phyloP scores from a whole-genome alignment of 2,797 vertebrate species.

The Crocidura indochinensis region DNA sequence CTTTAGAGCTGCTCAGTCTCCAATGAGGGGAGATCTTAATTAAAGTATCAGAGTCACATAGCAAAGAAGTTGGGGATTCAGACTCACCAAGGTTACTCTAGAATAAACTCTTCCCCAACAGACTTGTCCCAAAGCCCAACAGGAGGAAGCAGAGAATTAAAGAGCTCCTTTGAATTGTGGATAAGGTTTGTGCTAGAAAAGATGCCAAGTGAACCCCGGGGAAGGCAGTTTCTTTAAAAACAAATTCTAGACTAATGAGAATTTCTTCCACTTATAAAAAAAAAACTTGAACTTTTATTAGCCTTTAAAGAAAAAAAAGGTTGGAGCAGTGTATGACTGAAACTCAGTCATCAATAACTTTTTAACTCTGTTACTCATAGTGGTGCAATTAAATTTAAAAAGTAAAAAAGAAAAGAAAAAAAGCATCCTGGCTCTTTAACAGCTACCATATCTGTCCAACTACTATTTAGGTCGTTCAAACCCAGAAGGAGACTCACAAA shows the following conservation, averaged over 20 bases:
- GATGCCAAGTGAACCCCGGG: neutral
- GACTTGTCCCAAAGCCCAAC: neutral
- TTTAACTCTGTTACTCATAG: too few relatives aligned
- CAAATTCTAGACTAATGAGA: neutral
- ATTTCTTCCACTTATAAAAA: conserved; percentile 34
- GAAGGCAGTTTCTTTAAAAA: neutral
- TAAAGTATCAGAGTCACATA: neutral
- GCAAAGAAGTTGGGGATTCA: neutral
- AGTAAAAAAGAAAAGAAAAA: conserved; percentile 22
- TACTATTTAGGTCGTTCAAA: conserved; percentile 21
- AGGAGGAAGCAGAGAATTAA: neutral
- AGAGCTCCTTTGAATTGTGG: neutral
- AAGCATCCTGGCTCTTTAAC: neutral
- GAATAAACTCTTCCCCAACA: neutral
- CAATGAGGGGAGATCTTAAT: conserved; percentile 5
- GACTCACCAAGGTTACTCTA: neutral
- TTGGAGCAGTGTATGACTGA: too few relatives aligned
- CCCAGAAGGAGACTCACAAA: conserved; percentile 9
- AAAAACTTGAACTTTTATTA: conserved; percentile 51
- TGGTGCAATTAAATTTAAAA: too few relatives aligned
- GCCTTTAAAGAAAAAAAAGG: conserved; percentile 43
- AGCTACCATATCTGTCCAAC: neutral
- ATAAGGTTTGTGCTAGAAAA: neutral
- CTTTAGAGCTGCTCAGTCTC: neutral
- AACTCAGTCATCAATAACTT: too few relatives aligned